These are phyloP conservation scores for Nesidiocoris tenuis DNA, from an alignment of 2,888 invertebrate genomes.

Conservation along the genomic window DNA sequence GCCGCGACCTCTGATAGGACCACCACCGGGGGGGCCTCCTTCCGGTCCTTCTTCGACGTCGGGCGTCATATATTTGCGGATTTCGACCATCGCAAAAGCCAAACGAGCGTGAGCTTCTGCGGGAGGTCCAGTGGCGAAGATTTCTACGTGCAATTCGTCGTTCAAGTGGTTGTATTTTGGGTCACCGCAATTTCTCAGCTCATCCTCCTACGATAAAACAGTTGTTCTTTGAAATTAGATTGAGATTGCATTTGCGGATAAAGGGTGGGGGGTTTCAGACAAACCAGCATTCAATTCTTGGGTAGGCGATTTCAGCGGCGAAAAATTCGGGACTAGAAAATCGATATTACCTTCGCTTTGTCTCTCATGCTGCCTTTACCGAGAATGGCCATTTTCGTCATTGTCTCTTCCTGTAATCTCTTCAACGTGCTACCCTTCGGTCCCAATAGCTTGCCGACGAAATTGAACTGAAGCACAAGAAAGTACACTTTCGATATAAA, in stretches of 20 bases:
- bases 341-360: conserved; percentile 81
- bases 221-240: not conserved
- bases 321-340: too few species aligned
- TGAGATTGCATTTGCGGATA: too few species aligned
- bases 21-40: conserved; percentile 56
- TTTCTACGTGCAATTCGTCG: conserved; percentile 89
- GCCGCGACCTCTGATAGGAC: conserved; percentile 32
- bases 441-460: conserved; percentile 90
- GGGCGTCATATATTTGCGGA: conserved; percentile 76
- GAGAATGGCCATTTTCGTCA: conserved; percentile 93
- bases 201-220: conserved; percentile 71
- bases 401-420: conserved; percentile 88
- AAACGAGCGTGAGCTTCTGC: conserved; percentile 83
- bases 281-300: too few species aligned
- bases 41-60: conserved; percentile 63
- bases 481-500: too few species aligned
- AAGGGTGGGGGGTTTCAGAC: too few species aligned
- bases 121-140: conserved; percentile 86
- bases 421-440: conserved; percentile 92
- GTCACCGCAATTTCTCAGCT: conserved; percentile 82
- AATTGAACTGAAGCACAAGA: conserved; percentile 76
- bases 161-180: conserved; percentile 90
- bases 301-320: too few species aligned
- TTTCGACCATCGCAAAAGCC: conserved; percentile 78
- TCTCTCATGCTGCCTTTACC: conserved; percentile 94